Conservation (phyloP, 1,140 invertebrate genomes). For the Brachionus paranguensis region DNA sequence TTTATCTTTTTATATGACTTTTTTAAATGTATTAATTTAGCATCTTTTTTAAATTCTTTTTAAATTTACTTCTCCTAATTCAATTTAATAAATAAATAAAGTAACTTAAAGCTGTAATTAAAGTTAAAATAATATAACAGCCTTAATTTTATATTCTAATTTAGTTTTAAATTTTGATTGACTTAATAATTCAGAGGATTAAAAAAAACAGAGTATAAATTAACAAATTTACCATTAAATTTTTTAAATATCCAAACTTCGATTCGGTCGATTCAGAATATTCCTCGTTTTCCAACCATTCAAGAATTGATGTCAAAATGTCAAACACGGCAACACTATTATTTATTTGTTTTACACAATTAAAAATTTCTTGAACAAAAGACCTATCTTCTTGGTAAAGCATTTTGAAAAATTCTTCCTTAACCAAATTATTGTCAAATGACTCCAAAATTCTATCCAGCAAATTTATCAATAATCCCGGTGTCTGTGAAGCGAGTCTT, state of each 20-base stretch:
- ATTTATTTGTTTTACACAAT: background rate
- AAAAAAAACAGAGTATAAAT: background rate
- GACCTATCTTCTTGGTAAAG: background rate
- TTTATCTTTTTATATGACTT: too few species aligned
- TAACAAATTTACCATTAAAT: background rate
- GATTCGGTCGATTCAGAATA: background rate
- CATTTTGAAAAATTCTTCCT: background rate
- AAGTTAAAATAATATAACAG: too few species aligned
- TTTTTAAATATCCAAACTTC: background rate
- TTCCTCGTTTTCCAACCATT: background rate
- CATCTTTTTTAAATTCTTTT: too few species aligned
- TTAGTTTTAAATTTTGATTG: too few species aligned
- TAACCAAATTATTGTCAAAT: background rate
- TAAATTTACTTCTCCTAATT: too few species aligned
- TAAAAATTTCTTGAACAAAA: background rate
- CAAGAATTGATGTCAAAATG: background rate
- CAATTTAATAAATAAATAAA: too few species aligned
- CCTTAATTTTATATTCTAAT: too few species aligned
- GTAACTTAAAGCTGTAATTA: too few species aligned
- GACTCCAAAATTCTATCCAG: background rate
- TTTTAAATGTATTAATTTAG: too few species aligned
- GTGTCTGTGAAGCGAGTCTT: background rate
- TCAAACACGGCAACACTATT: slow-evolving; percentile 12
- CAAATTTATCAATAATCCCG: background rate
- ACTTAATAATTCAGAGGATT: background rate